These are phyloP conservation scores for Loris lydekkerianus DNA, from an alignment of 2,797 vertebrate species.

Conservation along the genomic window DNA sequence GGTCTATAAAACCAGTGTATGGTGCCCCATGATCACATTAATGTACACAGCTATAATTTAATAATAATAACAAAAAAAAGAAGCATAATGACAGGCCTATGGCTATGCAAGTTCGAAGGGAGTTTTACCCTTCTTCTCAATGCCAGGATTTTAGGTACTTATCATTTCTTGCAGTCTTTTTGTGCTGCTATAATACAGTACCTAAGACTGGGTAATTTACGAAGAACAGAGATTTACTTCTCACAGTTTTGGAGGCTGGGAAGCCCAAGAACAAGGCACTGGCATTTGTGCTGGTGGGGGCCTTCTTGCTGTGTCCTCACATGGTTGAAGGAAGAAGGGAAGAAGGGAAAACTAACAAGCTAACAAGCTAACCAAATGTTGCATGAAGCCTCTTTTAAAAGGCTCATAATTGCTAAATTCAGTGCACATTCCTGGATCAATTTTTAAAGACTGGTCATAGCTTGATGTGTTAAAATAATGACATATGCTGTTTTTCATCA, in stretches of 20 bases:
- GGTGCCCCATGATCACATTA: too few relatives aligned
- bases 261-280: too few relatives aligned
- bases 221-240: too few relatives aligned
- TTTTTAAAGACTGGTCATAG: slow-evolving; percentile 65
- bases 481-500: slow-evolving; percentile 66
- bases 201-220: neutral
- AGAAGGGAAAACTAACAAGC: neutral
- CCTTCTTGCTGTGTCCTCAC: too few relatives aligned
- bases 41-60: too few relatives aligned
- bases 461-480: slow-evolving; percentile 56
- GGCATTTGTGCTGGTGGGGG: too few relatives aligned
- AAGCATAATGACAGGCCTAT: neutral
- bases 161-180: neutral
- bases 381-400: neutral
- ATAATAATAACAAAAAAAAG: neutral
- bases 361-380: neutral
- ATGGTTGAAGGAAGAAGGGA: neutral
- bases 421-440: neutral
- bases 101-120: neutral
- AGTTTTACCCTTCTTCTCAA: neutral
- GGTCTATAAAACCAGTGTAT: too few relatives aligned
- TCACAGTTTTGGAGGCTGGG: too few relatives aligned
- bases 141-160: neutral
- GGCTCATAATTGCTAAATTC: neutral
- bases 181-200: neutral